A percentile compares a stretch with the other conserved stretches of the same genome.
These are phyloP conservation scores for Dasypogon diadema DNA, from an alignment of 2,888 invertebrate species.

Conservation along the genomic window DNA sequence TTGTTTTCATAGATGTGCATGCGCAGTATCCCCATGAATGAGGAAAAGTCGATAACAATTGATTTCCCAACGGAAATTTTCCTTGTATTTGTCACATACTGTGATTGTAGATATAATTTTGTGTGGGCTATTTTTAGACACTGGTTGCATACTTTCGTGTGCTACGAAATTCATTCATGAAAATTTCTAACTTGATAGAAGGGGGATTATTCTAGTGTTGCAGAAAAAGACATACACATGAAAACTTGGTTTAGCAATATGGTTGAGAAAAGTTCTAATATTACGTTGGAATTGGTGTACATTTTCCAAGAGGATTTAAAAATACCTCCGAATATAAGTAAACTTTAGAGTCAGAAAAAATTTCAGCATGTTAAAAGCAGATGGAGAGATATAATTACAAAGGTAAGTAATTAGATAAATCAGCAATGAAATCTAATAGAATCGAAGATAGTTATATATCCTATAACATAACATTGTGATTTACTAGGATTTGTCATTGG, in stretches of 20 bases:
- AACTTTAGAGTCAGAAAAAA: too few species aligned
- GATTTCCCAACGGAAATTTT: conserved; percentile 2
- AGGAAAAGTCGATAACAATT: conserved; percentile 40
- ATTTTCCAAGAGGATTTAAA: too few species aligned
- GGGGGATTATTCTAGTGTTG: background rate
- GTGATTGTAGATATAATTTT: conserved; percentile 1
- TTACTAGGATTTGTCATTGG: too few species aligned
- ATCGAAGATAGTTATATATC: too few species aligned
- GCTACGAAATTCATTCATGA: conserved; percentile 37
- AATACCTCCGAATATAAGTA: too few species aligned
- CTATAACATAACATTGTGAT: too few species aligned
- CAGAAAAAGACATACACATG: background rate
- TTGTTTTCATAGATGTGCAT: background rate
- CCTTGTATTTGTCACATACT: background rate
- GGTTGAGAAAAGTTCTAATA: background rate
- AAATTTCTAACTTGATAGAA: background rate
- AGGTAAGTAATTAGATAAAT: too few species aligned
- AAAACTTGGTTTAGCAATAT: background rate
- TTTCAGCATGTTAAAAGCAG: too few species aligned
- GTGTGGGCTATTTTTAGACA: conserved; percentile 43
- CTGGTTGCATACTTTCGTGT: conserved; percentile 32
- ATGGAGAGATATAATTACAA: too few species aligned
- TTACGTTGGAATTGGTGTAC: too few species aligned
- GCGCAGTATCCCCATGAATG: background rate
- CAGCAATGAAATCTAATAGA: too few species aligned